A percentile compares a stretch with the other conserved stretches of the same genome.
Evolutionary conservation across 1,140 invertebrate species (phyloP).

Genomic region (Bombus sibiricus): DNA sequence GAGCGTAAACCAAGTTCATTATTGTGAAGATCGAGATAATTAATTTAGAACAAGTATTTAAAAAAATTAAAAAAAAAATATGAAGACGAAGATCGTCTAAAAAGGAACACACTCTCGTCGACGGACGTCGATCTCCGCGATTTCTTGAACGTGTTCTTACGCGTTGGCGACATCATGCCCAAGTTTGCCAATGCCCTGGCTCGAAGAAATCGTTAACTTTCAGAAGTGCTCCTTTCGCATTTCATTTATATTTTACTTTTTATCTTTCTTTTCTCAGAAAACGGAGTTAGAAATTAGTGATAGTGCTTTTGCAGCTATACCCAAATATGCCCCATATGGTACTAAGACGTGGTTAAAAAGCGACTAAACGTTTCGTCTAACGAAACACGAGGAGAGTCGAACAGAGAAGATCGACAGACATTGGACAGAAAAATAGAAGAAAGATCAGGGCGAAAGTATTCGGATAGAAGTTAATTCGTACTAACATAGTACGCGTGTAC

Average conservation of each 20-base stretch:
- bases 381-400: background rate
- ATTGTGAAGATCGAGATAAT: background rate
- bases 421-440: background rate
- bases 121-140: constrained; percentile 21
- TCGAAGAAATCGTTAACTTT: constrained; percentile 82
- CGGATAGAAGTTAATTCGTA: background rate
- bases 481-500: background rate
- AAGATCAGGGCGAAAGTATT: background rate
- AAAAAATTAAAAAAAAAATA: background rate
- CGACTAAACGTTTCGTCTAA: constrained; percentile 3
- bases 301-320: constrained; percentile 79
- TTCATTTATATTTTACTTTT: constrained; percentile 39
- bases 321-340: constrained; percentile 71
- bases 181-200: constrained; percentile 93
- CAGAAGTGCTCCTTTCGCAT: constrained; percentile 80
- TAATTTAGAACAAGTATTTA: background rate
- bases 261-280: constrained; percentile 51
- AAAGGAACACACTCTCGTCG: constrained; percentile 28
- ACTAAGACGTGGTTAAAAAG: background rate
- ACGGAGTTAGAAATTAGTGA: constrained; percentile 76
- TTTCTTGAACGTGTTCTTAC: constrained; percentile 47
- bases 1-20: background rate
- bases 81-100: background rate
- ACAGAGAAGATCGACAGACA: constrained; percentile 13
- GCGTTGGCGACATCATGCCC: constrained; percentile 83